These are phyloP conservation scores for Cotesia chilonis DNA, from an alignment of 1,140 invertebrate species.

Conservation along the genomic window DNA sequence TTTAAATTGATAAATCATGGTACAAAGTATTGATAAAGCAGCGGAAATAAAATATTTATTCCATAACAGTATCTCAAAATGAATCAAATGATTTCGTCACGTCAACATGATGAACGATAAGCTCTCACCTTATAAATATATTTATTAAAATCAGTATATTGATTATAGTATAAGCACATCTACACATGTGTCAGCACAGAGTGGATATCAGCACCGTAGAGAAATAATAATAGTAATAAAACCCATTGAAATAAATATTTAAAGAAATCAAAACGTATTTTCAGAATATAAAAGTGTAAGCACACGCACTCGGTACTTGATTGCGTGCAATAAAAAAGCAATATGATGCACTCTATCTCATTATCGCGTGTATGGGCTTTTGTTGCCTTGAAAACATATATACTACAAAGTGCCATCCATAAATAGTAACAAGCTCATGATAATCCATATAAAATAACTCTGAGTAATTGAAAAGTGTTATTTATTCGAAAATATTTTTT, in stretches of 20 bases:
- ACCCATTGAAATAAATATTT: background rate
- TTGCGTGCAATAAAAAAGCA: slow-evolving; percentile 51
- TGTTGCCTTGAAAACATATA: slow-evolving; percentile 27
- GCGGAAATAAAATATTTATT: too few species aligned
- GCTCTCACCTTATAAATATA: too few species aligned
- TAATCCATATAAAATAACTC: background rate
- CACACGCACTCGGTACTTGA: slow-evolving; percentile 11
- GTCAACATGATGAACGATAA: too few species aligned
- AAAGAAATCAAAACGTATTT: background rate
- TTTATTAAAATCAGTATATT: too few species aligned
- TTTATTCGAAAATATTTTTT: background rate
- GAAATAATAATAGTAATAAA: too few species aligned
- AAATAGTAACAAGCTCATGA: slow-evolving; percentile 11
- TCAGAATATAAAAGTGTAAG: background rate
- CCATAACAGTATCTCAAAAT: too few species aligned
- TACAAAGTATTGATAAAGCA: too few species aligned
- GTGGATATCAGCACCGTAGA: too few species aligned
- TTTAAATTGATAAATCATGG: too few species aligned
- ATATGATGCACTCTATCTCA: slow-evolving; percentile 53
- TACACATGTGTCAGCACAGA: too few species aligned
- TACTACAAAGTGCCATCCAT: slow-evolving; percentile 13
- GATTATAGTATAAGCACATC: too few species aligned
- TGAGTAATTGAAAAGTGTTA: background rate
- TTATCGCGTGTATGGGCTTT: slow-evolving; percentile 55
- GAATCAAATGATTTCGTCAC: too few species aligned